Evolutionary conservation across 2,797 vertebrate genomes (phyloP).

Genomic region (Spizella passerina): DNA sequence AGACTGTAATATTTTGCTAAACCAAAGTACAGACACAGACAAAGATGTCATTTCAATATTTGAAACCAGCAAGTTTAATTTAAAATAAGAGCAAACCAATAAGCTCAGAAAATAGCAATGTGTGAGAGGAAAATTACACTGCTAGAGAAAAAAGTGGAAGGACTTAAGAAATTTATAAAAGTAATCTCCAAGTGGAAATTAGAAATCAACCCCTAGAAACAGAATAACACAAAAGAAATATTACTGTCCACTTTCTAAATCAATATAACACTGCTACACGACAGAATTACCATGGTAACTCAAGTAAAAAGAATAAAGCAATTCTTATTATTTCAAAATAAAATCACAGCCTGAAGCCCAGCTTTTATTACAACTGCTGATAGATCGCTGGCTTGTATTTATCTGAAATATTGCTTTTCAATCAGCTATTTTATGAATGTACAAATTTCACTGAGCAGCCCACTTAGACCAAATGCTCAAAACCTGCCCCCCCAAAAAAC

Average conservation of each 20-base stretch:
- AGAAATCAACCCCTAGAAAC: slow-evolving; percentile 98
- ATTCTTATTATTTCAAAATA: slow-evolving; percentile 99
- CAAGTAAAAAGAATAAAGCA: slow-evolving; percentile 97
- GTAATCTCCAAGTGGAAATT: slow-evolving; percentile 99
- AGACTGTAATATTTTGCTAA: slow-evolving; percentile 91
- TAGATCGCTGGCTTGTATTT: slow-evolving; percentile 95
- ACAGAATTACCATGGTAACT: slow-evolving; percentile 99
- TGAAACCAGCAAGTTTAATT: slow-evolving; percentile 99
- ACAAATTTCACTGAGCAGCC: slow-evolving; percentile 91
- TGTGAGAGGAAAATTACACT: slow-evolving; percentile 95
- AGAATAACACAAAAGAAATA: slow-evolving; percentile 99
- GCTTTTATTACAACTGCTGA: slow-evolving; percentile 97
- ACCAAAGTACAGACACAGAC: slow-evolving; percentile 90
- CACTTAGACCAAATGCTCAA: slow-evolving; percentile 85
- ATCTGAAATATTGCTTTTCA: slow-evolving; percentile 96
- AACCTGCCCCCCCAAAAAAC: slow-evolving; percentile 59
- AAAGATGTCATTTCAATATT: slow-evolving; percentile 97
- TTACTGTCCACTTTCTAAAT: slow-evolving; percentile 99
- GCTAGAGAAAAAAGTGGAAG: slow-evolving; percentile 87
- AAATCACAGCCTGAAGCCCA: slow-evolving; percentile 96
- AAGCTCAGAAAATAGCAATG: slow-evolving; percentile 95
- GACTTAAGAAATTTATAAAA: slow-evolving; percentile 99
- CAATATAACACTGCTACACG: slow-evolving; percentile 98
- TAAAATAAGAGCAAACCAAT: slow-evolving; percentile 97
- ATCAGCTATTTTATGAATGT: slow-evolving; percentile 95